phyloP scores from a whole-genome alignment of 2,888 invertebrate genomes.

The Plusia festucae region DNA sequence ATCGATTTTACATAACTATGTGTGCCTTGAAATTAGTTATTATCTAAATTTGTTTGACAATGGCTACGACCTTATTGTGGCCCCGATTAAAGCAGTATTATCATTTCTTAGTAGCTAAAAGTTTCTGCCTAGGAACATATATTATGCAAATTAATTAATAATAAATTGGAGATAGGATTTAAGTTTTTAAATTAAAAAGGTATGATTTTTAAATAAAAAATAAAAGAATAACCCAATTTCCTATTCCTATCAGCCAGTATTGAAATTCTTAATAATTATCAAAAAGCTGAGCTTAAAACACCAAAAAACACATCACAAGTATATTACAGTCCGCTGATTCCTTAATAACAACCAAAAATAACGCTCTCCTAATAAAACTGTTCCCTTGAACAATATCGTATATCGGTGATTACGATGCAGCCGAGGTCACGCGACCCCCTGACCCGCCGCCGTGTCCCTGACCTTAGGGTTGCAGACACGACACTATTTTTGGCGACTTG shows the following conservation, averaged over 20 bases:
- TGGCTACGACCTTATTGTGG: not conserved
- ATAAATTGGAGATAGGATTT: not conserved
- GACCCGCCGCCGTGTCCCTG: conserved; percentile 59
- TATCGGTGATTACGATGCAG: conserved; percentile 62
- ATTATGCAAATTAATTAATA: not conserved
- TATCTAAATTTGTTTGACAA: not conserved
- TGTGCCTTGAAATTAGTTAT: conserved; percentile 4
- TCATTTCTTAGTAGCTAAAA: not conserved
- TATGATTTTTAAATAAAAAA: too few relatives aligned
- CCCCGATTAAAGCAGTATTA: not conserved
- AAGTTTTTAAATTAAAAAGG: too few relatives aligned
- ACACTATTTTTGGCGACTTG: conserved; percentile 41
- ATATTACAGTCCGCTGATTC: conserved; percentile 9
- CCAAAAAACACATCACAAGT: not conserved
- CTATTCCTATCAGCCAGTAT: too few relatives aligned
- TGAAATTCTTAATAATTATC: too few relatives aligned
- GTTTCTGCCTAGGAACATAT: not conserved
- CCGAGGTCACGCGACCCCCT: conserved; percentile 55
- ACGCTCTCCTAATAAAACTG: conserved; percentile 42
- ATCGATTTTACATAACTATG: conserved; percentile 4
- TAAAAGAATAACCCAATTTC: too few relatives aligned
- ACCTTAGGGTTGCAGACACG: conserved; percentile 53
- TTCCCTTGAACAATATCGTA: conserved; percentile 56
- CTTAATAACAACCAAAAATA: conserved; percentile 32
- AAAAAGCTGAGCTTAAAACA: too few relatives aligned